Conservation (phyloP, 1,140 invertebrate species). For the Papilio helenus region DNA sequence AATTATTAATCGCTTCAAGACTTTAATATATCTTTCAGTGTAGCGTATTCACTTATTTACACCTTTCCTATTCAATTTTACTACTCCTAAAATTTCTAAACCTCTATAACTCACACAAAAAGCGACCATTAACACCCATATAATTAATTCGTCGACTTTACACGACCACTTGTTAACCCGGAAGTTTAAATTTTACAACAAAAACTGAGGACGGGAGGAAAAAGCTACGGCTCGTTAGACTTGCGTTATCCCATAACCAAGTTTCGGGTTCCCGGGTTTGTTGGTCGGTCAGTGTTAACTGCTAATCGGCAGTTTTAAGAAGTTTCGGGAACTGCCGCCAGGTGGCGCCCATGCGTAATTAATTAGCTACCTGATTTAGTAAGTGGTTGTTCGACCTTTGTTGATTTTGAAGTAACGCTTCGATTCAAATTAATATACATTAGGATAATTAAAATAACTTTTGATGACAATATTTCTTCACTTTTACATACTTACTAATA, state of each 20-base stretch:
- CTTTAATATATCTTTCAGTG: no score
- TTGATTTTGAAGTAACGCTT: not conserved
- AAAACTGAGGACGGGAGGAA: slow-evolving; percentile 14
- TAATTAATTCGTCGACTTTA: not conserved
- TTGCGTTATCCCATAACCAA: not conserved
- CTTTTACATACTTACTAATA: no score
- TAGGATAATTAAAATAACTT: not conserved
- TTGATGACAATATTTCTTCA: no score
- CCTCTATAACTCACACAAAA: not conserved
- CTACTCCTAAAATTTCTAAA: not conserved
- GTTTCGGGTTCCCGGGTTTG: not conserved
- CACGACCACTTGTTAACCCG: slow-evolving; percentile 14
- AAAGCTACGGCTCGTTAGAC: slow-evolving; percentile 21
- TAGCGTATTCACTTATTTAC: no score
- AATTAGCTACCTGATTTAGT: slow-evolving; percentile 14
- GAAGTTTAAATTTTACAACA: slow-evolving; percentile 4
- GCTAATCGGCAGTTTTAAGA: slow-evolving; percentile 28
- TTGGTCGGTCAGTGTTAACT: slow-evolving; percentile 29
- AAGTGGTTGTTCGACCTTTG: not conserved
- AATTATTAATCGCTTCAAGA: no score
- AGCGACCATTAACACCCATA: slow-evolving; percentile 19
- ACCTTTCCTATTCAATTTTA: not conserved
- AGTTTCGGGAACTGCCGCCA: not conserved
- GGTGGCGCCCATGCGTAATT: slow-evolving; percentile 12
- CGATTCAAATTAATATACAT: not conserved